These are phyloP conservation scores for Drosophila ficusphila DNA, from an alignment of 1,140 invertebrate genomes.

Conservation along the genomic window DNA sequence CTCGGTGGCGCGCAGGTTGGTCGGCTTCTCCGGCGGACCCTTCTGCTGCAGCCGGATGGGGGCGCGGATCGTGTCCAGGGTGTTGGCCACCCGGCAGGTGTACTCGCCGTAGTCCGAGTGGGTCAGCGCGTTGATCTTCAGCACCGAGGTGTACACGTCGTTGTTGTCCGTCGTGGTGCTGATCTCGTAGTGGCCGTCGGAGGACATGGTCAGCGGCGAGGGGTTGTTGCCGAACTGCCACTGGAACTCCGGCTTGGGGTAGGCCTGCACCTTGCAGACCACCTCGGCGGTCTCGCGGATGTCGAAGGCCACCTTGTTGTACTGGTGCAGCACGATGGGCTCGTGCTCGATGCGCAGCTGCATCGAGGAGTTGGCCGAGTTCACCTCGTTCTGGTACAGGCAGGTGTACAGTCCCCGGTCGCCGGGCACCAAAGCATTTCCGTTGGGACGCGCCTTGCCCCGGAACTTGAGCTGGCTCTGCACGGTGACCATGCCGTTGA, in stretches of 20 bases:
- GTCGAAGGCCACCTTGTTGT: slow-evolving; percentile 95
- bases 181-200: slow-evolving; percentile 94
- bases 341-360: slow-evolving; percentile 95
- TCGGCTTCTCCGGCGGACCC: slow-evolving; percentile 93
- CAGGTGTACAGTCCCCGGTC: slow-evolving; percentile 95
- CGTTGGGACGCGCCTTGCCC: slow-evolving; percentile 89
- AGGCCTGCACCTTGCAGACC: slow-evolving; percentile 94
- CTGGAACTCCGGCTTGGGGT: slow-evolving; percentile 95
- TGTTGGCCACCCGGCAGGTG: slow-evolving; percentile 92
- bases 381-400: slow-evolving; percentile 95
- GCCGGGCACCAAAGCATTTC: slow-evolving; percentile 90
- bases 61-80: slow-evolving; percentile 89
- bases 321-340: slow-evolving; percentile 92
- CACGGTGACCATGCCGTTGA: slow-evolving; percentile 91
- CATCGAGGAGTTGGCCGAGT: slow-evolving; percentile 93
- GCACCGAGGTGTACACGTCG: slow-evolving; percentile 92
- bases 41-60: slow-evolving; percentile 92
- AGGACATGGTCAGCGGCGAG: slow-evolving; percentile 89
- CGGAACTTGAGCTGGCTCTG: slow-evolving; percentile 92
- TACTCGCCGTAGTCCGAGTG: slow-evolving; percentile 95
- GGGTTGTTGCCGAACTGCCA: slow-evolving; percentile 93
- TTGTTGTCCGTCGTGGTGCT: slow-evolving; percentile 91
- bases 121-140: slow-evolving; percentile 91
- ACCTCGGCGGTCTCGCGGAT: slow-evolving; percentile 92
- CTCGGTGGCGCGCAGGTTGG: slow-evolving; percentile 88